phyloP scores from a whole-genome alignment of 2,797 vertebrate genomes.

The Mareca strepera region DNA sequence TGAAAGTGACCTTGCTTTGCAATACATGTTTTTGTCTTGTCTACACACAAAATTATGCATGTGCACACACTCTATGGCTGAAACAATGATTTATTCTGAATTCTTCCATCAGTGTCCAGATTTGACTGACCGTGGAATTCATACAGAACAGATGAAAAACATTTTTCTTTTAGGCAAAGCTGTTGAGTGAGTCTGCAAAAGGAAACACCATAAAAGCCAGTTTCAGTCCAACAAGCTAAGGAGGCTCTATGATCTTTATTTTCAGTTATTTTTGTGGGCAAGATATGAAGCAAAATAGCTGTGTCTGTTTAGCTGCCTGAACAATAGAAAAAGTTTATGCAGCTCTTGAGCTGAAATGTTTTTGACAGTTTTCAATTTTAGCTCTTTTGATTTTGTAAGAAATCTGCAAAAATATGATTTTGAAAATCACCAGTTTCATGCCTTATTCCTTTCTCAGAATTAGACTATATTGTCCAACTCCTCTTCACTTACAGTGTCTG shows the following conservation, averaged over 20 bases:
- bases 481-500: slow-evolving; percentile 70
- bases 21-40: neutral
- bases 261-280: slow-evolving; percentile 58
- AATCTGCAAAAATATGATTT: slow-evolving; percentile 72
- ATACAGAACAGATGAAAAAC: neutral
- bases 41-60: neutral
- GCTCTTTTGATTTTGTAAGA: slow-evolving; percentile 74
- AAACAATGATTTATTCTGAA: neutral
- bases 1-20: neutral
- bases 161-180: slow-evolving; percentile 26
- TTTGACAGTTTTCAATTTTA: slow-evolving; percentile 75
- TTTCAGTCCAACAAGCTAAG: slow-evolving; percentile 35
- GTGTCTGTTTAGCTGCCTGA: slow-evolving; percentile 71
- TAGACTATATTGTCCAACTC: slow-evolving; percentile 73
- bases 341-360: slow-evolving; percentile 70
- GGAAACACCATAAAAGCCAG: slow-evolving; percentile 14
- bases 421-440: slow-evolving; percentile 75
- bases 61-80: neutral
- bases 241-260: slow-evolving; percentile 38
- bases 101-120: neutral
- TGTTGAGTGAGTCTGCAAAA: slow-evolving; percentile 8
- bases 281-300: slow-evolving; percentile 69
- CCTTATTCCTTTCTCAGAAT: slow-evolving; percentile 72
- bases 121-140: slow-evolving; percentile 10
- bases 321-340: slow-evolving; percentile 69